These are phyloP conservation scores for Spheniscus humboldti DNA, from an alignment of 2,797 vertebrate genomes.

Conservation along the genomic window DNA sequence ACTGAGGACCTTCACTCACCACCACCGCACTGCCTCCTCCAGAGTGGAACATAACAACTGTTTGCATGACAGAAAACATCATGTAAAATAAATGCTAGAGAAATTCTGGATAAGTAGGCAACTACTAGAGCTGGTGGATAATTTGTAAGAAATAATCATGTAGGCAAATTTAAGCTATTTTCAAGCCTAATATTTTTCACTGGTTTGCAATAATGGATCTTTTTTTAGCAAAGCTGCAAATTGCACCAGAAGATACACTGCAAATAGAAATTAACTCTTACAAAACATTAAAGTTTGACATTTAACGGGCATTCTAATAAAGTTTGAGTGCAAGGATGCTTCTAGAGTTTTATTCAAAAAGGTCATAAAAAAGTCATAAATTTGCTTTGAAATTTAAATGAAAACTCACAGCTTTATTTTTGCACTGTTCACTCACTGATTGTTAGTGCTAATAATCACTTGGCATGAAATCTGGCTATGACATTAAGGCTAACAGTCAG, in stretches of 20 bases:
- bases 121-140: not conserved
- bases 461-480: not conserved
- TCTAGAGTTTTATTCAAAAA: not conserved
- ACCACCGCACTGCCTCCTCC: not conserved
- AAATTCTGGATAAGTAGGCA: not conserved
- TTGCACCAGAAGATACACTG: not conserved
- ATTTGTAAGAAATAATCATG: not conserved
- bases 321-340: not conserved
- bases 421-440: not conserved
- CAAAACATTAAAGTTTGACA: not conserved
- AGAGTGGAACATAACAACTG: not conserved
- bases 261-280: not conserved
- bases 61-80: not conserved
- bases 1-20: not conserved
- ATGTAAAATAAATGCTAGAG: not conserved
- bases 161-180: not conserved
- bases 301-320: not conserved
- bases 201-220: not conserved
- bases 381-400: not conserved
- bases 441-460: not conserved
- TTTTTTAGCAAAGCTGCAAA: not conserved
- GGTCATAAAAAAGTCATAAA: not conserved
- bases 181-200: not conserved
- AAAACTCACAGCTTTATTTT: not conserved
- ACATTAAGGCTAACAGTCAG: not conserved